Percentiles rank a stretch among this genome's conserved stretches.
phyloP scores from a whole-genome alignment of 2,797 vertebrate genomes.

The Falco columbarius region DNA sequence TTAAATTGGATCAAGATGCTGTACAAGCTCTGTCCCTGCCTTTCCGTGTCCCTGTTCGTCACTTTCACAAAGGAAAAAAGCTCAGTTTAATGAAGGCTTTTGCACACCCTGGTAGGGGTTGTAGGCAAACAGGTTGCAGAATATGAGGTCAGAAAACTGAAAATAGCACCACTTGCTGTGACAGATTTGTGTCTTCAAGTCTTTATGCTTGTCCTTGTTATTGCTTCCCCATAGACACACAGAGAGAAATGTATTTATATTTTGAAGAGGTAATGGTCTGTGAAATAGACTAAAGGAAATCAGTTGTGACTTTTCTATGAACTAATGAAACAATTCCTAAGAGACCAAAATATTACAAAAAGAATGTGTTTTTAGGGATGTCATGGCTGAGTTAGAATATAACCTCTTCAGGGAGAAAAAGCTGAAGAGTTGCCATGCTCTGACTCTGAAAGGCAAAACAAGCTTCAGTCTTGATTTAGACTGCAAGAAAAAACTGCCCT shows the following conservation, averaged over 20 bases:
- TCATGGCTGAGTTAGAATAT: neutral
- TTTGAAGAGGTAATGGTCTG: conserved; percentile 22
- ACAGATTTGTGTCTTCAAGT: neutral
- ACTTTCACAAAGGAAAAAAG: neutral
- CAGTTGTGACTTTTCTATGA: neutral
- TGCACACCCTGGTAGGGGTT: neutral
- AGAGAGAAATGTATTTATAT: neutral
- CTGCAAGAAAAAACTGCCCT: neutral
- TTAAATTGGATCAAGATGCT: neutral
- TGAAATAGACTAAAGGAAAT: conserved; percentile 2
- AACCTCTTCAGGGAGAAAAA: neutral
- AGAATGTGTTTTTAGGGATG: neutral
- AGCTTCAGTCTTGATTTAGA: neutral
- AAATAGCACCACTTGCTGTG: neutral
- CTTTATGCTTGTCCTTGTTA: neutral
- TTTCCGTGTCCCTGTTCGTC: neutral
- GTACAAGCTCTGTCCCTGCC: neutral
- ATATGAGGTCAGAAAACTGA: neutral
- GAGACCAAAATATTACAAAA: conserved; percentile 3
- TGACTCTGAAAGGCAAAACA: neutral
- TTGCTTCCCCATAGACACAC: neutral
- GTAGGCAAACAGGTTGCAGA: neutral
- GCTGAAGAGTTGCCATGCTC: neutral
- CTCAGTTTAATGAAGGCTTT: neutral
- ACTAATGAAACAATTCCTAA: neutral